phyloP scores from a whole-genome alignment of 2,888 invertebrate genomes.

The Calephelis perditalis region DNA sequence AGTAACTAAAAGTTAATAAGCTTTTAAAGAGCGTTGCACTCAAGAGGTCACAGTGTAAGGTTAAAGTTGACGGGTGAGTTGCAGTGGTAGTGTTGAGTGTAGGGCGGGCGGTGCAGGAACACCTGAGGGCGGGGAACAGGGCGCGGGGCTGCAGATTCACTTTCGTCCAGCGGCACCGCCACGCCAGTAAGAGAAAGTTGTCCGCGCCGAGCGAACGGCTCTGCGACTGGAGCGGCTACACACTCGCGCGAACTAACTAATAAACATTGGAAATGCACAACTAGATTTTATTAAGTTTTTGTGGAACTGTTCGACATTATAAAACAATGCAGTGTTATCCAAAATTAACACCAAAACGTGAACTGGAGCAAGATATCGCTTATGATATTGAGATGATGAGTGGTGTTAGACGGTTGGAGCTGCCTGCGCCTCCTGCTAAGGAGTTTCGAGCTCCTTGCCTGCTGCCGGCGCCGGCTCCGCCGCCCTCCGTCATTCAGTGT shows the following conservation, averaged over 20 bases:
- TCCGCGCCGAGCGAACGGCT: constrained; percentile 75
- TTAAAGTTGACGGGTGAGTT: constrained; percentile 65
- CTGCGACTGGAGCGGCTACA: constrained; percentile 66
- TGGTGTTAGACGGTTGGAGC: constrained; percentile 56
- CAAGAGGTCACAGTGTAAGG: constrained; percentile 74
- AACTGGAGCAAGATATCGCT: constrained; percentile 44
- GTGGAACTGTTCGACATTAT: constrained; percentile 28
- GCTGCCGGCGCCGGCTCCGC: constrained; percentile 50
- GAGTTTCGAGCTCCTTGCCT: constrained; percentile 69
- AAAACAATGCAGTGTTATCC: constrained; percentile 70
- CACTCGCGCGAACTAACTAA: constrained; percentile 48
- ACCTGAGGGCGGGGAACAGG: constrained; percentile 50
- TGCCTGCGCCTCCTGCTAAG: constrained; percentile 70
- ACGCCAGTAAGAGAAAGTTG: constrained; percentile 78
- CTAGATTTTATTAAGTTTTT: constrained; percentile 22
- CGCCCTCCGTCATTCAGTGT: constrained; percentile 71
- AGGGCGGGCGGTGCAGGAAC: constrained; percentile 45
- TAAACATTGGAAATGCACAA: constrained; percentile 36
- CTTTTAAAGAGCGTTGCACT: constrained; percentile 61
- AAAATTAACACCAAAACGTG: constrained; percentile 64
- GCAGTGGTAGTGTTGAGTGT: constrained; percentile 46
- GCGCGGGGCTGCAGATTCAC: constrained; percentile 73
- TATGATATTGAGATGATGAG: constrained; percentile 60
- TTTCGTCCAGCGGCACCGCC: constrained; percentile 72
- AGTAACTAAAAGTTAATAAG: constrained; percentile 22